A percentile compares a stretch with the other conserved stretches of the same genome.
Conservation (phyloP, 2,113 vertebrate genomes). For the Cephalopholis sonnerati region DNA sequence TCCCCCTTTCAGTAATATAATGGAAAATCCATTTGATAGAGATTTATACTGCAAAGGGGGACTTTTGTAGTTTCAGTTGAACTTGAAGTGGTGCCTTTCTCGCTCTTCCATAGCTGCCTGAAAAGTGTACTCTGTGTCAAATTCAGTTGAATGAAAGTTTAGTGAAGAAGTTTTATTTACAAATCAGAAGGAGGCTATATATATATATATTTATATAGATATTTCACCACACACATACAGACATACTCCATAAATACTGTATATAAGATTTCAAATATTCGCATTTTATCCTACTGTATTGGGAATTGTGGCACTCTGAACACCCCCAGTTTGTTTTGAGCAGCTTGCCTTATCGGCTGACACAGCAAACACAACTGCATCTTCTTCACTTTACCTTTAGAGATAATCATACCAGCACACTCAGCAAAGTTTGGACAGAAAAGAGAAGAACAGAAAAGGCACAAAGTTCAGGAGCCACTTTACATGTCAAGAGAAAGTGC, state of each 20-base stretch:
- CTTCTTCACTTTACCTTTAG: slow-evolving; percentile 19
- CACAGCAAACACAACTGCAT: slow-evolving; percentile 27
- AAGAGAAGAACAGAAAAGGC: neutral
- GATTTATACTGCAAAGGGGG: neutral
- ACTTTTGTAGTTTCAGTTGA: neutral
- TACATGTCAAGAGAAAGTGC: neutral
- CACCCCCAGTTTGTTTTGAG: neutral
- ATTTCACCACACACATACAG: neutral
- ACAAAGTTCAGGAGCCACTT: slow-evolving; percentile 22
- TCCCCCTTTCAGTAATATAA: neutral
- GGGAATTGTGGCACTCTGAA: neutral
- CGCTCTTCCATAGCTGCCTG: too few species aligned
- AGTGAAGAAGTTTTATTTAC: neutral
- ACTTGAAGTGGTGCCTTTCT: neutral
- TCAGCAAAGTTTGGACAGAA: slow-evolving; percentile 17
- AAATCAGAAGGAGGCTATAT: neutral
- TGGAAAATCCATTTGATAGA: neutral
- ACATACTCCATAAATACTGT: too few species aligned
- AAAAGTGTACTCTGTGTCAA: neutral
- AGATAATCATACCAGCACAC: slow-evolving; percentile 16
- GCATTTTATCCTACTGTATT: neutral
- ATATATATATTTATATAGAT: too few species aligned
- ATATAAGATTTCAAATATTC: neutral
- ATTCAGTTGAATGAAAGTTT: neutral
- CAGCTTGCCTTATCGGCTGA: slow-evolving; percentile 28